A percentile compares a stretch with the other conserved stretches of the same genome.
Evolutionary conservation across 2,888 invertebrate species (phyloP).

Genomic region (Cerceris ruficornis): DNA sequence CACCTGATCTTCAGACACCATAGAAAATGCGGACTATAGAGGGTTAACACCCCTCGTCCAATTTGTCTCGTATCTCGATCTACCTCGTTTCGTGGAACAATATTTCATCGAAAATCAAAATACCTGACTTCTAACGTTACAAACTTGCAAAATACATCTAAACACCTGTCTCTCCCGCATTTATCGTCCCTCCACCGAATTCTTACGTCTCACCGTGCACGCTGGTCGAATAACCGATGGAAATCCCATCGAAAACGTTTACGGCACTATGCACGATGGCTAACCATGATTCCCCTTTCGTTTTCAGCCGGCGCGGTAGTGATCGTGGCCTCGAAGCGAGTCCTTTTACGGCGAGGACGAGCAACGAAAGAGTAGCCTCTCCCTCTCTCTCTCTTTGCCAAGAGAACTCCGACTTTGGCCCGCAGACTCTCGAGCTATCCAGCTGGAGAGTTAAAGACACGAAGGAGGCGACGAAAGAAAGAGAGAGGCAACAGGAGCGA

Average conservation of each 20-base stretch:
- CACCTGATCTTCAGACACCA: too few relatives aligned
- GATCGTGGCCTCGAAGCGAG: slow-evolving; percentile 55
- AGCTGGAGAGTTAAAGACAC: neutral
- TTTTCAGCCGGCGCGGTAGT: slow-evolving; percentile 63
- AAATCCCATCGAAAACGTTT: neutral
- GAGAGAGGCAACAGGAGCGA: slow-evolving; percentile 12
- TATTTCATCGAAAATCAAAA: too few relatives aligned
- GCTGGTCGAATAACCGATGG: neutral
- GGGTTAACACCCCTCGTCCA: too few relatives aligned
- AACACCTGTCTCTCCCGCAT: too few relatives aligned
- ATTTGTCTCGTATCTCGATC: too few relatives aligned
- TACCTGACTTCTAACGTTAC: too few relatives aligned
- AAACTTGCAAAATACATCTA: too few relatives aligned
- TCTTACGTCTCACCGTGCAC: too few relatives aligned
- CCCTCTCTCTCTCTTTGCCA: slow-evolving; percentile 6
- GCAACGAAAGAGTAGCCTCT: slow-evolving; percentile 45
- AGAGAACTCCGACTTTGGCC: slow-evolving; percentile 34
- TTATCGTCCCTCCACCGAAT: too few relatives aligned
- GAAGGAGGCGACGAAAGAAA: neutral
- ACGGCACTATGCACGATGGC: slow-evolving; percentile 1
- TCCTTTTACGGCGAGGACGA: slow-evolving; percentile 61
- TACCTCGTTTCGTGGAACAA: too few relatives aligned
- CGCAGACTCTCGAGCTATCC: slow-evolving; percentile 19
- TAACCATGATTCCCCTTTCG: slow-evolving; percentile 53
- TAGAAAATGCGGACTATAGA: too few relatives aligned